Percentiles rank a stretch among this genome's conserved stretches.
Evolutionary conservation across 1,140 invertebrate species (phyloP).

Genomic region (Monomorium pharaonis): DNA sequence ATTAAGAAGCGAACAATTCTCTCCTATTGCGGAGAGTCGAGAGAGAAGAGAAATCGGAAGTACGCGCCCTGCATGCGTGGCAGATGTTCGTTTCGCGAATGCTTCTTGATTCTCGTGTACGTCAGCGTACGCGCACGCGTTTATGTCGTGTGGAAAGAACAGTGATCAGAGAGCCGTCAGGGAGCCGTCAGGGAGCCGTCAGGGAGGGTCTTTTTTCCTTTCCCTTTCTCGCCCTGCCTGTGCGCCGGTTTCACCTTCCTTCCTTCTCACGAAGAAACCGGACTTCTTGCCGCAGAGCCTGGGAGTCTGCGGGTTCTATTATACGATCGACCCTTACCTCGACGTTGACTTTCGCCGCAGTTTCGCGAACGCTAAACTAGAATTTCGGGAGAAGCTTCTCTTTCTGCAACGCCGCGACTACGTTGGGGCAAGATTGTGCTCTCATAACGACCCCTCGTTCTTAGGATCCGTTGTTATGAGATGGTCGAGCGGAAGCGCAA

Average conservation of each 20-base stretch:
- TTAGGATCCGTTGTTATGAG: slow-evolving; percentile 2
- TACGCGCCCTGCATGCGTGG: not conserved
- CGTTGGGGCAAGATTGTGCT: not conserved
- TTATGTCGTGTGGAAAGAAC: slow-evolving; percentile 4
- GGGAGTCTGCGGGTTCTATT: slow-evolving; percentile 26
- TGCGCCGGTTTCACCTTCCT: not conserved
- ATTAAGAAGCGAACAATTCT: not conserved
- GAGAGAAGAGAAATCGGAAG: slow-evolving; percentile 31
- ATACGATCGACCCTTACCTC: not conserved
- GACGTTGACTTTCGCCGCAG: slow-evolving; percentile 30
- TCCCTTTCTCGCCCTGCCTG: not conserved
- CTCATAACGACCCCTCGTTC: not conserved
- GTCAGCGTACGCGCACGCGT: slow-evolving; percentile 14
- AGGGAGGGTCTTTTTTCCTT: not conserved
- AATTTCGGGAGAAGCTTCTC: slow-evolving; percentile 12
- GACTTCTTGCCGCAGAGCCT: slow-evolving; percentile 2
- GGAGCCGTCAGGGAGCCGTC: not conserved
- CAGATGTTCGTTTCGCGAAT: slow-evolving; percentile 51
- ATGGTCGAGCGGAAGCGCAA: slow-evolving; percentile 34
- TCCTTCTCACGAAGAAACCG: slow-evolving; percentile 40
- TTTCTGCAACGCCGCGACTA: not conserved
- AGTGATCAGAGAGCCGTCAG: too few relatives aligned
- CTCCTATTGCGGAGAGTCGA: not conserved
- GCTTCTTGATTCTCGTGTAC: slow-evolving; percentile 13
- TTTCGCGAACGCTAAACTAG: not conserved